Evolutionary conservation across 2,888 invertebrate species (phyloP).

Genomic region (Hoplodrina ambigua): DNA sequence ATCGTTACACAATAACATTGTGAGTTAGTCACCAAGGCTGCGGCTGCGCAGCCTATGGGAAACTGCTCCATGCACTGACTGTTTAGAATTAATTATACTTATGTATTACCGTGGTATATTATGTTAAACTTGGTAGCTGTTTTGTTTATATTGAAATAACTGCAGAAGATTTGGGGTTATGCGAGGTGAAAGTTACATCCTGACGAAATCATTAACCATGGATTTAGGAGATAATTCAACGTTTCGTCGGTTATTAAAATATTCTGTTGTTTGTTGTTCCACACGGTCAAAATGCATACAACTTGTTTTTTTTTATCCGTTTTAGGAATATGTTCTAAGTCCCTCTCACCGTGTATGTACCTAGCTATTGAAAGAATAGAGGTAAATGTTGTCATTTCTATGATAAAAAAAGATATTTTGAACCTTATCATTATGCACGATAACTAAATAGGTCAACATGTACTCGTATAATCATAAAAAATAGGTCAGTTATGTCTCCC

Average conservation of each 20-base stretch:
- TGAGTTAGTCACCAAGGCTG: constrained; percentile 58
- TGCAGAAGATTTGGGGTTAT: background rate
- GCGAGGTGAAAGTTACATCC: no score
- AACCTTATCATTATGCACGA: constrained; percentile 14
- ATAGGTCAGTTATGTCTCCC: constrained; percentile 35
- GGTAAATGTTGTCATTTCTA: background rate
- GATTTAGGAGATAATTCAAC: no score
- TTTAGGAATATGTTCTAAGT: no score
- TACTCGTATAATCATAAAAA: constrained; percentile 28
- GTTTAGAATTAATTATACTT: constrained; percentile 33
- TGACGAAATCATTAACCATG: no score
- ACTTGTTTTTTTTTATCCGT: no score
- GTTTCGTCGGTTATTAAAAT: no score
- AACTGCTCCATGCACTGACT: constrained; percentile 27
- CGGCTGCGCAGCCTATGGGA: constrained; percentile 43
- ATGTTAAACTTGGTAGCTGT: background rate
- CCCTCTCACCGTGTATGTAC: no score
- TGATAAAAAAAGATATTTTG: background rate
- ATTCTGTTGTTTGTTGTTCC: no score
- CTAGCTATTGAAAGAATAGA: no score
- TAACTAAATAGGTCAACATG: constrained; percentile 28
- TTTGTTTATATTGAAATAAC: background rate
- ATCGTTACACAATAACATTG: constrained; percentile 59
- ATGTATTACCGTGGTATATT: constrained; percentile 1
- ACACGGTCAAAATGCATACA: no score